A percentile compares a stretch with the other conserved stretches of the same genome.
Evolutionary conservation across 2,888 invertebrate species (phyloP).

Genomic region (Neoscelio sp.): DNA sequence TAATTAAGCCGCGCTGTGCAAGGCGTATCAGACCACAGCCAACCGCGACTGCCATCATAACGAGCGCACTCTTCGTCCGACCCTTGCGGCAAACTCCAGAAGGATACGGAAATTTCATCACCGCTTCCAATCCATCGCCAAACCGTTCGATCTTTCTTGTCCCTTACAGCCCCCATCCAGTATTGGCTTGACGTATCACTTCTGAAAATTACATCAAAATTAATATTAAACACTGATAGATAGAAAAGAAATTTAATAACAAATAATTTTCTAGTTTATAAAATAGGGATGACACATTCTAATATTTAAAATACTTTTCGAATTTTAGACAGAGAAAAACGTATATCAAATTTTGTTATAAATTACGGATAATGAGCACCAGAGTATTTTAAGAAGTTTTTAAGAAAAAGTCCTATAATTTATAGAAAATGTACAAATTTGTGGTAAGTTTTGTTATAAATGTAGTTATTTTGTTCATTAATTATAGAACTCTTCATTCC

Average conservation of each 20-base stretch:
- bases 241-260: background rate
- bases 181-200: conserved; percentile 96
- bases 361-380: too few relatives aligned
- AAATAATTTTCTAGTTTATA: conserved; percentile 7
- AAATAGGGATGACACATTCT: too few relatives aligned
- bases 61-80: conserved; percentile 93
- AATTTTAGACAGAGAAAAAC: too few relatives aligned
- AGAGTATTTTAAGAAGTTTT: too few relatives aligned
- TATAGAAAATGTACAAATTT: too few relatives aligned
- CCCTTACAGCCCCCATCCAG: conserved; percentile 97
- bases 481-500: too few relatives aligned
- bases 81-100: conserved; percentile 93
- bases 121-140: conserved; percentile 96
- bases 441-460: too few relatives aligned
- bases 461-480: too few relatives aligned
- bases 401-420: too few relatives aligned
- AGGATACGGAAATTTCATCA: conserved; percentile 94
- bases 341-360: too few relatives aligned
- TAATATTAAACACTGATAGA: conserved; percentile 26
- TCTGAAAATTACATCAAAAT: conserved; percentile 83
- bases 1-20: conserved; percentile 93
- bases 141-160: conserved; percentile 89
- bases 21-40: conserved; percentile 97
- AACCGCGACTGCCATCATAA: conserved; percentile 96
- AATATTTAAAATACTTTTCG: conserved; percentile 1